Conservation (phyloP, 2,113 vertebrate species). For the Lampris incognitus region DNA sequence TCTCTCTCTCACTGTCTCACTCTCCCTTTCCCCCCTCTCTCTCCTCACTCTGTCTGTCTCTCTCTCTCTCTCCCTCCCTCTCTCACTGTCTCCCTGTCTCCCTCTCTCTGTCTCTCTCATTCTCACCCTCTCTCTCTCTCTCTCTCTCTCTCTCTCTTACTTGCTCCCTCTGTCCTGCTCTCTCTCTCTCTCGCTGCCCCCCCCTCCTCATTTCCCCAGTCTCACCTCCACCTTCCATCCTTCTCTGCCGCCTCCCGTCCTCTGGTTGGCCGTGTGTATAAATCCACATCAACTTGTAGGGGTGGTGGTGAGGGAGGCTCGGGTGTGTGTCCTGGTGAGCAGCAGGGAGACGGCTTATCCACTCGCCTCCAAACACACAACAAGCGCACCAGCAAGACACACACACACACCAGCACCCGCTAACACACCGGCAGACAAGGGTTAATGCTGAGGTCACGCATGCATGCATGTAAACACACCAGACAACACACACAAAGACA, state of each 20-base stretch:
- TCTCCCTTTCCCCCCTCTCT: too few relatives aligned
- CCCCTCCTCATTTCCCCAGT: background rate
- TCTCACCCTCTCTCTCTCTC: too few relatives aligned
- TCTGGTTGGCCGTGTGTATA: conserved; percentile 44
- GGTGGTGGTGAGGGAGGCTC: conserved; percentile 13
- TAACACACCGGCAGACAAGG: background rate
- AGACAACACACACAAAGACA: background rate
- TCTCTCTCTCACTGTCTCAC: too few relatives aligned
- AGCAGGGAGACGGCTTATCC: conserved; percentile 28
- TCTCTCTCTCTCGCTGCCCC: background rate
- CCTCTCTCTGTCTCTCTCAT: background rate
- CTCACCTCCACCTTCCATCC: conserved; percentile 11
- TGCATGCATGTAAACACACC: background rate
- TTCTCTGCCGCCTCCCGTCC: background rate
- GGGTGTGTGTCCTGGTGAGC: conserved; percentile 52
- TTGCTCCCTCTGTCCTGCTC: background rate
- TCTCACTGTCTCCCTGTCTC: too few relatives aligned
- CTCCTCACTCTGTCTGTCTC: too few relatives aligned
- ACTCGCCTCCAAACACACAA: conserved; percentile 9
- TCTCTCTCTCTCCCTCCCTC: too few relatives aligned
- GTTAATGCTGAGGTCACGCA: background rate
- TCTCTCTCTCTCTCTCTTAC: too few relatives aligned
- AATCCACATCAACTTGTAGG: conserved; percentile 38
- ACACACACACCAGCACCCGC: background rate
- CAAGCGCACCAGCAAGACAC: background rate